These are phyloP conservation scores for Caiman crocodilus DNA, from an alignment of 2,797 vertebrate species.

Conservation along the genomic window DNA sequence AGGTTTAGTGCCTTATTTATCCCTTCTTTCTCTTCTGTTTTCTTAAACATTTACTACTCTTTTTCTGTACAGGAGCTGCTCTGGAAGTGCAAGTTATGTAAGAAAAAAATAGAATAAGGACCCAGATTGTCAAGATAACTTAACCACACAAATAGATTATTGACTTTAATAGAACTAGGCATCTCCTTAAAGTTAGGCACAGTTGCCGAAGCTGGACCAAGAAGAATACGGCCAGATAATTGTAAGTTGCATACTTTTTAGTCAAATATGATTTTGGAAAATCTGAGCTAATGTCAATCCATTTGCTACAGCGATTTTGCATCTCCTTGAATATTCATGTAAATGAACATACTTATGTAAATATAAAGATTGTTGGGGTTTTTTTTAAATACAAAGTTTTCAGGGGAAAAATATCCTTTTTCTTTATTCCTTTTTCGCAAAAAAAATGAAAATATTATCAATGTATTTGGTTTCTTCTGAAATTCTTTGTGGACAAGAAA, in stretches of 20 bases:
- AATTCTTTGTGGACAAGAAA: not conserved
- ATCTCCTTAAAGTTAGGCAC: not conserved
- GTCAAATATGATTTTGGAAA: not conserved
- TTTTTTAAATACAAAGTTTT: not conserved
- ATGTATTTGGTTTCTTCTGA: not conserved
- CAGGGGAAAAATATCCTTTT: not conserved
- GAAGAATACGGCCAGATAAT: not conserved
- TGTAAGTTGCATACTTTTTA: not conserved
- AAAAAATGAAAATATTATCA: not conserved
- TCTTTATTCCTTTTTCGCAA: not conserved
- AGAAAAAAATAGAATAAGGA: not conserved
- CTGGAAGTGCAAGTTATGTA: not conserved
- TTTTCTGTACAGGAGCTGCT: not conserved
- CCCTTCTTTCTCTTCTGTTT: not conserved
- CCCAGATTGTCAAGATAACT: not conserved
- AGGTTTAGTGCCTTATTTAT: not conserved
- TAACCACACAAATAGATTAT: not conserved
- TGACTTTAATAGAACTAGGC: not conserved
- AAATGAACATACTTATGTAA: not conserved
- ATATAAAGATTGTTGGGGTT: not conserved
- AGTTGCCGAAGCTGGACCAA: not conserved
- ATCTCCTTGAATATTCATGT: not conserved
- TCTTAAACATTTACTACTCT: not conserved
- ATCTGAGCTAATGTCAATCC: not conserved
- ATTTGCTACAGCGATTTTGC: not conserved